Evolutionary conservation across 2,797 vertebrate species (phyloP), one percentile per base, ranked within the genome.

Genomic region (Tapirus indicus): DNA sequence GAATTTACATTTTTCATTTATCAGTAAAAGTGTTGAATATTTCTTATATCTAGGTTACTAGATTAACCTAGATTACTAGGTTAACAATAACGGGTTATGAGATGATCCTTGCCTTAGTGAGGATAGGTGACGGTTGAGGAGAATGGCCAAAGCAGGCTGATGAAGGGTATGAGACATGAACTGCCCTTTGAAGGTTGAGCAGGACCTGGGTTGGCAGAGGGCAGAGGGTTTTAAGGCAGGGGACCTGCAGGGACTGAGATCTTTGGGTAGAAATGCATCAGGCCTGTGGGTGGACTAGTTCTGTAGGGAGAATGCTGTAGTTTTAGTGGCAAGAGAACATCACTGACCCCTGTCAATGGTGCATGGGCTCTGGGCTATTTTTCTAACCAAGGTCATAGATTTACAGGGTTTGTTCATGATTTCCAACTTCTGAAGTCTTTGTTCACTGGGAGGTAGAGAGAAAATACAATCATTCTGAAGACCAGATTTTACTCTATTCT

Each of bases 401-500:
- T 79, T 78, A 18, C 47, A 77, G 66, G 41, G 18, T 60, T 66
- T 56, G 23, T 88, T 66, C 66, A 0, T 94, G 49, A 86, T 52
- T 86, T 91, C 86, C 20, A 88, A 2, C 56, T 66, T 56, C 44
- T 38, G 56, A 74, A 74, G 62, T 78, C 68, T 74, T 83, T 78
- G 86, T 69, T 96, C 49, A 58, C 29, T 74, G 62, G 68, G 60
- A 77, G 77, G 56, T 35, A 23, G 52, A 74, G 18, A 87, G 91
- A 86, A 88, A 86, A 82, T 44, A 58, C 1, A 10, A 7, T 84
- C 14, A 54, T 68, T 83, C 71, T 56, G 47, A 95, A 97, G 78
- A 80, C 17, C 72, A 25, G 25, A 35, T 89, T 94, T 93, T 72
- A 64, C 78, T 89, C 64, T 77, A 60, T 68, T 94, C 75, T 95